Evolutionary conservation across 2,113 vertebrate species (phyloP).

Genomic region (Actenoides lindsayi): DNA sequence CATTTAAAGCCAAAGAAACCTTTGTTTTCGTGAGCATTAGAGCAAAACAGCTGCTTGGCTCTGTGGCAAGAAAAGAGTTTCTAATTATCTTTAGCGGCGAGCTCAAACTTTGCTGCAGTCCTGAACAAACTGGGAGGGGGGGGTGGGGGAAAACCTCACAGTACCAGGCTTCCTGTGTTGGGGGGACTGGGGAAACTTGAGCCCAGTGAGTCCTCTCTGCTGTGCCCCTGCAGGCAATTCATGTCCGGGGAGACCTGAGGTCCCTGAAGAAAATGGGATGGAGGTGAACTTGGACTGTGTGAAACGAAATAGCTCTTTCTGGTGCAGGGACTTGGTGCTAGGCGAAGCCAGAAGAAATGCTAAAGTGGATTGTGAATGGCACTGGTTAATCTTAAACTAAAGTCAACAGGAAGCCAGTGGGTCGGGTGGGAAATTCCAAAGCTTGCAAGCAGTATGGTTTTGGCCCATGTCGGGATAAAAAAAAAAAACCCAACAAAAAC

Average conservation of each 20-base stretch:
- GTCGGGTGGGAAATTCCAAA: background rate
- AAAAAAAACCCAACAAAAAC: background rate
- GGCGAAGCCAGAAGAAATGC: accelerated
- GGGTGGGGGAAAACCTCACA: accelerated
- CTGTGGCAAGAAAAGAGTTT: accelerated
- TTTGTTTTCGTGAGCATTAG: accelerated
- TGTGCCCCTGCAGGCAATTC: background rate
- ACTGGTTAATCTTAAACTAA: background rate
- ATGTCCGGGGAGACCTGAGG: background rate
- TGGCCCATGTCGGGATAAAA: accelerated
- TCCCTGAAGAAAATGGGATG: accelerated
- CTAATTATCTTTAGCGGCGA: accelerated
- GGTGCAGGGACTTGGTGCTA: accelerated
- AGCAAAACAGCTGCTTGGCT: background rate
- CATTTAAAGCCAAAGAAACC: accelerated
- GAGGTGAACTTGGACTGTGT: background rate
- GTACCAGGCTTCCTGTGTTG: background rate
- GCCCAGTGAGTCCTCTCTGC: accelerated
- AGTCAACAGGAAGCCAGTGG: background rate
- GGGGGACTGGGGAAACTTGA: accelerated
- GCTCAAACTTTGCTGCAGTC: too few species aligned
- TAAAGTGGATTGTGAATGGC: background rate
- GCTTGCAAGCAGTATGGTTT: background rate
- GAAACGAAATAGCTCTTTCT: accelerated
- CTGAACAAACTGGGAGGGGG: background rate